A percentile compares a stretch with the other conserved stretches of the same genome.
phyloP scores from a whole-genome alignment of 2,797 vertebrate species.

The Acanthis flammea region DNA sequence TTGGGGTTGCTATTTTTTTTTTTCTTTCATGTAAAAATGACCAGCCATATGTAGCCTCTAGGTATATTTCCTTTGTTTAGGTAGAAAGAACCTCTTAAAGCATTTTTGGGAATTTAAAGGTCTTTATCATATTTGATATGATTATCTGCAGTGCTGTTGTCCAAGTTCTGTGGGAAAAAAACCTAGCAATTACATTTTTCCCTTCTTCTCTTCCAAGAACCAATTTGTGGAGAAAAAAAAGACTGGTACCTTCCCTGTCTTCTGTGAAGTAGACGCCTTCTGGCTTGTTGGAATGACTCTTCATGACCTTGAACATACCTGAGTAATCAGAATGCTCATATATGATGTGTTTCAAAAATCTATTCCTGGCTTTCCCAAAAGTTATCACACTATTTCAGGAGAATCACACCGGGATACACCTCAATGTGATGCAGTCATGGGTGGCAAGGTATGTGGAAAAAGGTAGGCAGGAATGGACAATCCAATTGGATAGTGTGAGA shows the following conservation, averaged over 20 bases:
- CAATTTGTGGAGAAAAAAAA: not conserved
- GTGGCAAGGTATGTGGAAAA: not conserved
- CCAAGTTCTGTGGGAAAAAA: not conserved
- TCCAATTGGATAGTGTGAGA: not conserved
- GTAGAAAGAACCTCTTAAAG: not conserved
- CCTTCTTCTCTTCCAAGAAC: not conserved
- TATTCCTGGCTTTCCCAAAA: not conserved
- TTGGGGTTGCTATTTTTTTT: not conserved
- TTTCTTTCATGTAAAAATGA: not conserved
- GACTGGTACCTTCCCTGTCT: not conserved
- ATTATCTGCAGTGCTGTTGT: not conserved
- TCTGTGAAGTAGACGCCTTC: not conserved
- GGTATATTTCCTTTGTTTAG: not conserved
- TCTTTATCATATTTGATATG: not conserved
- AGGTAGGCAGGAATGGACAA: not conserved
- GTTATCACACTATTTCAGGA: not conserved
- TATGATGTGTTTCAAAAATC: not conserved
- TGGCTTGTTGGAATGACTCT: not conserved
- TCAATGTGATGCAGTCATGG: not conserved
- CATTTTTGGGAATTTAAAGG: not conserved
- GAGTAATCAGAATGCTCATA: not conserved
- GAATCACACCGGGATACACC: not conserved
- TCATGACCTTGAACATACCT: not conserved
- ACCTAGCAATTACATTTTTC: not conserved
- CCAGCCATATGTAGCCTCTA: not conserved